A percentile compares a stretch with the other conserved stretches of the same genome.
phyloP scores from a whole-genome alignment of 2,797 vertebrate species.

The Numenius phaeopus region DNA sequence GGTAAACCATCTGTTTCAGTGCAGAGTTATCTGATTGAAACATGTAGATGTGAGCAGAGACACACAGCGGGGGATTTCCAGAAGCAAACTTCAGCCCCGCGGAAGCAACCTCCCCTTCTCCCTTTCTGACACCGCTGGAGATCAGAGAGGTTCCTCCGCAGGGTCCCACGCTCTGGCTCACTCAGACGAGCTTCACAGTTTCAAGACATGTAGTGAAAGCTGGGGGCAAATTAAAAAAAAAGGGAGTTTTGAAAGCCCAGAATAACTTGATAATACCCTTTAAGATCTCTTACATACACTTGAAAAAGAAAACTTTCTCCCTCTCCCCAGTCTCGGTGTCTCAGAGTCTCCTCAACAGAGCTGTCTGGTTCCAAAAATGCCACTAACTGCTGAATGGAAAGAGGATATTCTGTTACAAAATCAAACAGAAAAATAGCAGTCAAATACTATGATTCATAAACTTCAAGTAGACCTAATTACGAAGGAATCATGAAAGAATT shows the following conservation, averaged over 20 bases:
- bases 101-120: background rate
- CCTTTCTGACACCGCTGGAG: background rate
- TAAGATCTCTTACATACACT: background rate
- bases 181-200: background rate
- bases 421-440: constrained; percentile 30
- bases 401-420: constrained; percentile 12
- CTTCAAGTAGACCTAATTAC: constrained; percentile 44
- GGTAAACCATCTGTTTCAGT: background rate
- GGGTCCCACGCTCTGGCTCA: background rate
- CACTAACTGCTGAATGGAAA: constrained; percentile 20
- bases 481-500: constrained; percentile 1
- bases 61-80: background rate
- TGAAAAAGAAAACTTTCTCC: background rate
- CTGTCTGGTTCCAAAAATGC: background rate
- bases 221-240: background rate
- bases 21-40: background rate
- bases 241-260: background rate
- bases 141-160: background rate
- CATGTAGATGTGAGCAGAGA: background rate
- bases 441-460: constrained; percentile 54
- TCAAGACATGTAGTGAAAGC: background rate
- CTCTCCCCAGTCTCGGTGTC: background rate
- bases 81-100: background rate
- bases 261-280: background rate
- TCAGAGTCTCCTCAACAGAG: background rate